These are phyloP conservation scores for Synaphobranchus kaupii DNA, from an alignment of 2,797 vertebrate genomes.

Conservation along the genomic window DNA sequence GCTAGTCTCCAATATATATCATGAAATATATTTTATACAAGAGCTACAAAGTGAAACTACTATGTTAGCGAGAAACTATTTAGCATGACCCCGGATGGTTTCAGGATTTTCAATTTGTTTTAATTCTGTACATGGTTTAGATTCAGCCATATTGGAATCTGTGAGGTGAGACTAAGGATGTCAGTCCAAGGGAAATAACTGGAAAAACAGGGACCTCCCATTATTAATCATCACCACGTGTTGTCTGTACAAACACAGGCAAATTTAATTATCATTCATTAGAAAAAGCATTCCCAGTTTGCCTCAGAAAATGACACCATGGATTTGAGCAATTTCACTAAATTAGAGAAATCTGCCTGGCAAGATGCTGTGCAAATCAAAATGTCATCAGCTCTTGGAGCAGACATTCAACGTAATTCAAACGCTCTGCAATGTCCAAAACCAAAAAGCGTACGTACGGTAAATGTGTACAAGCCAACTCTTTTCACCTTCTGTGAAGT, in stretches of 20 bases:
- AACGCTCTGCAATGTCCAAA: neutral
- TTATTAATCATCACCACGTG: slow-evolving; percentile 2
- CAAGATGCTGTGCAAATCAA: slow-evolving; percentile 7
- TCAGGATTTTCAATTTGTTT: neutral
- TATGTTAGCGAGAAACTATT: neutral
- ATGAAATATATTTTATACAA: neutral
- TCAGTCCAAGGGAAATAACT: neutral
- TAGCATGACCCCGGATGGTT: neutral
- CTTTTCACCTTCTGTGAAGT: neutral
- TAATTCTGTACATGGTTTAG: neutral
- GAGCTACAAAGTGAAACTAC: neutral
- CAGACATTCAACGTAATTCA: neutral
- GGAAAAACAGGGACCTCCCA: neutral
- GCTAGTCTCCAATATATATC: neutral
- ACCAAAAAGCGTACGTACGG: neutral
- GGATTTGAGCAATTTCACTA: neutral
- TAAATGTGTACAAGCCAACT: neutral
- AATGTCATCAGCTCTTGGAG: neutral
- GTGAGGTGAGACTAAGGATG: too few relatives aligned
- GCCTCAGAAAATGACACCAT: neutral
- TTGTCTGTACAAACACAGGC: neutral
- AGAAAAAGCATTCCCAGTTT: neutral
- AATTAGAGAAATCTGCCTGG: neutral
- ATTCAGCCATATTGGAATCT: neutral
- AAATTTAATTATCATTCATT: slow-evolving; percentile 11